phyloP scores from a whole-genome alignment of 2,888 invertebrate genomes.

The Acrobasis consociella region DNA sequence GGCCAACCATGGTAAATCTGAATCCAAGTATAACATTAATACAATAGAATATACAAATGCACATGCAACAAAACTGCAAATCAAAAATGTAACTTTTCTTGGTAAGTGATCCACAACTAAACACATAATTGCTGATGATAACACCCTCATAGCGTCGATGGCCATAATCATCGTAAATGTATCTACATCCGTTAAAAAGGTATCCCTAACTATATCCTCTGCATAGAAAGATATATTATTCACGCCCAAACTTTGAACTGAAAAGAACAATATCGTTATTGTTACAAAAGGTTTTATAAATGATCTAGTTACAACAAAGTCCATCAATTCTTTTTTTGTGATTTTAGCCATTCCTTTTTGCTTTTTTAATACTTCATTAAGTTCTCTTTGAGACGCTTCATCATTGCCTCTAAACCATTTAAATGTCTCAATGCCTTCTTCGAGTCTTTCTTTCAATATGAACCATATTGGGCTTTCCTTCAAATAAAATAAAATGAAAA shows the following conservation, averaged over 20 bases:
- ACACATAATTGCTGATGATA: constrained; percentile 6
- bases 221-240: constrained; percentile 24
- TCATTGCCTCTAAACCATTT: constrained; percentile 44
- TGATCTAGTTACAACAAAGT: constrained; percentile 13
- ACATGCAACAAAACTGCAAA: constrained; percentile 4
- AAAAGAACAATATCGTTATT: constrained; percentile 9
- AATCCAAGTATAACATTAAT: neutral
- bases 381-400: constrained; percentile 37
- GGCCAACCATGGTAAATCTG: constrained; percentile 3
- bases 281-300: constrained; percentile 22
- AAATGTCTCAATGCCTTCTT: constrained; percentile 41
- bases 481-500: constrained; percentile 26
- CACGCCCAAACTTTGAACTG: constrained; percentile 21
- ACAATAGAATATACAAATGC: neutral
- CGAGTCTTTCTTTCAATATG: constrained; percentile 41
- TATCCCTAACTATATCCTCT: constrained; percentile 20
- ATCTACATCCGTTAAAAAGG: constrained; percentile 14
- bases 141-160: constrained; percentile 5
- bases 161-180: constrained; percentile 19
- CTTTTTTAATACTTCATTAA: constrained; percentile 34
- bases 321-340: neutral
- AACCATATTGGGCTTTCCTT: constrained; percentile 50
- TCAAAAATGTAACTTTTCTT: constrained; percentile 15
- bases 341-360: constrained; percentile 8
- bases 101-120: constrained; percentile 15